Evolutionary conservation across 2,113 vertebrate species (phyloP).

Genomic region (Gasterosteus nipponicus): DNA sequence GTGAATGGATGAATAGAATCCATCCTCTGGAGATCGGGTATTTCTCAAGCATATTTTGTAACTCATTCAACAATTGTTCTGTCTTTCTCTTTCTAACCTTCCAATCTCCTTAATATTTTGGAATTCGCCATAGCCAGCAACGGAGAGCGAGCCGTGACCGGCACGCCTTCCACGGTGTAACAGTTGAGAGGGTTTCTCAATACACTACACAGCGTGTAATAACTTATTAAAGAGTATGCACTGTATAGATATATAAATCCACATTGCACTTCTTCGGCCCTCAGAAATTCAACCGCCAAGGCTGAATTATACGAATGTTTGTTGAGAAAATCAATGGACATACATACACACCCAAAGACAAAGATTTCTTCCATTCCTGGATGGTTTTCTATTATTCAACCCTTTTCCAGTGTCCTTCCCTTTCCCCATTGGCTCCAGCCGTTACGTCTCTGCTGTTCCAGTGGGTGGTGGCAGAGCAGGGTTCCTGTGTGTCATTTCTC

Average conservation of each 20-base stretch:
- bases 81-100: neutral
- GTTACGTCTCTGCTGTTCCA: neutral
- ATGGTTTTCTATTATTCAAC: neutral
- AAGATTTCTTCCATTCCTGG: neutral
- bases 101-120: neutral
- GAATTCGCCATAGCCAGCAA: neutral
- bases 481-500: conserved; percentile 19
- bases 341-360: neutral
- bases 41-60: neutral
- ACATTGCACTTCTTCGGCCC: neutral
- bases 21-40: neutral
- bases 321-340: neutral
- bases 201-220: neutral
- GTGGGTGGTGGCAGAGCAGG: neutral
- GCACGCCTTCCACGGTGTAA: neutral
- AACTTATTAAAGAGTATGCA: neutral
- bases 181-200: neutral
- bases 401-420: neutral
- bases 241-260: too few species aligned
- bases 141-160: neutral
- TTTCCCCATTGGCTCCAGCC: neutral
- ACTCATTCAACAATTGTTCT: neutral
- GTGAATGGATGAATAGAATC: neutral
- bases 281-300: neutral
- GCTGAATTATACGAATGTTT: neutral